These are phyloP conservation scores for Phycodurus eques DNA, from an alignment of 2,113 vertebrate species.

Conservation along the genomic window DNA sequence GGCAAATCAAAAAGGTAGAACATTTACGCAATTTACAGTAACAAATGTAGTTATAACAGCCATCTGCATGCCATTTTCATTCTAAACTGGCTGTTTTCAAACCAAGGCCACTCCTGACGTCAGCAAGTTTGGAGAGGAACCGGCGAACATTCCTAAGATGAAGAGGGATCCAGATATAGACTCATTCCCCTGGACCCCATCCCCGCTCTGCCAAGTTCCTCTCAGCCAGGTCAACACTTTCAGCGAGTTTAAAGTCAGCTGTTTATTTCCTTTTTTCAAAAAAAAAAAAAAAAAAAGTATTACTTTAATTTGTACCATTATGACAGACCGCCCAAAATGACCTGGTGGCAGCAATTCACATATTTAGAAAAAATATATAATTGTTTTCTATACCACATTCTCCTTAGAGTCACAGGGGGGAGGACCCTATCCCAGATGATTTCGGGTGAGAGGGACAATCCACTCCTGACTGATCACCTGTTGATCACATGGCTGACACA, in stretches of 20 bases:
- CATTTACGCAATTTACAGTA: not conserved
- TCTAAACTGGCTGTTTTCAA: conserved; percentile 49
- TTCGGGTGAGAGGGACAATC: not conserved
- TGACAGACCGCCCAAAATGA: not conserved
- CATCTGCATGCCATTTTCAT: conserved; percentile 26
- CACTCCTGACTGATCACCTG: not conserved
- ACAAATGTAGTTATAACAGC: conserved; percentile 4
- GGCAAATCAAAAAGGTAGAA: not conserved
- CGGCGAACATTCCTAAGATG: conserved; percentile 57
- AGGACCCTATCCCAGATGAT: not conserved
- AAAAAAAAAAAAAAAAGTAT: not conserved
- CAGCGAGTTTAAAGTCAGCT: conserved; percentile 9
- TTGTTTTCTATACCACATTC: not conserved
- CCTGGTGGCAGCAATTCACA: not conserved
- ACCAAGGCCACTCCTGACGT: conserved; percentile 61
- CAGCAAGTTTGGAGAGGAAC: conserved; percentile 53
- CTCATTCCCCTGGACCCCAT: not conserved
- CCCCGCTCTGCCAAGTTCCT: conserved; percentile 28
- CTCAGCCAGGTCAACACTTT: conserved; percentile 39
- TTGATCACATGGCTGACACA: not conserved
- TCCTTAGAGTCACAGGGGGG: not conserved
- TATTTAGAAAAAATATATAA: not conserved
- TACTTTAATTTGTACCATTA: not conserved
- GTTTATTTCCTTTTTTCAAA: not conserved
- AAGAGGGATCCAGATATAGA: conserved; percentile 48